Conservation (phyloP, 2,888 invertebrate species). For the Drosophila merina region DNA sequence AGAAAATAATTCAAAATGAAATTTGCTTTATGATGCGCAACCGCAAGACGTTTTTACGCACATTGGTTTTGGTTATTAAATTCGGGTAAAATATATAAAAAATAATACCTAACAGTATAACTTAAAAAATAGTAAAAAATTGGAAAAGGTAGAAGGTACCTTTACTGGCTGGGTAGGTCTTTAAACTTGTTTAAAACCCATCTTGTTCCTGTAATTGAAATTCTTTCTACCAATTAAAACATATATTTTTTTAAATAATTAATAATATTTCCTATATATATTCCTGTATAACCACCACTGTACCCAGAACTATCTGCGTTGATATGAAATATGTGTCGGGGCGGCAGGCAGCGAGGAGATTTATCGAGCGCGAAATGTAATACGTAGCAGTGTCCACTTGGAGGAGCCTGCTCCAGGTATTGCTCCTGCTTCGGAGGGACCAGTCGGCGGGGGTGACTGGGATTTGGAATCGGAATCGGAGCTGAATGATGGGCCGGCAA, state of each 20-base stretch:
- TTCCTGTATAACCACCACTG: conserved; percentile 50
- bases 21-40: conserved; percentile 84
- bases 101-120: no score
- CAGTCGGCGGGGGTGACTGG: neutral
- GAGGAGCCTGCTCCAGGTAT: conserved; percentile 16
- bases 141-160: neutral
- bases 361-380: conserved; percentile 84
- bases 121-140: neutral
- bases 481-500: conserved; percentile 6
- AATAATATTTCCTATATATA: neutral
- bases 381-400: conserved; percentile 72
- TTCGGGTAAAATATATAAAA: no score
- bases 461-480: conserved; percentile 24
- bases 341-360: conserved; percentile 77
- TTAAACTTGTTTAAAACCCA: neutral
- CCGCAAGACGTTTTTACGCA: conserved; percentile 68
- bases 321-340: conserved; percentile 80
- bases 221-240: neutral
- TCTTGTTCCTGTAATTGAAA: neutral
- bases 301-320: conserved; percentile 67
- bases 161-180: neutral
- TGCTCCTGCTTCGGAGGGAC: neutral
- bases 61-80: conserved; percentile 34
- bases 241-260: neutral
- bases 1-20: conserved; percentile 84